Evolutionary conservation across 2,797 vertebrate genomes (phyloP).

Genomic region (Tapera naevia): DNA sequence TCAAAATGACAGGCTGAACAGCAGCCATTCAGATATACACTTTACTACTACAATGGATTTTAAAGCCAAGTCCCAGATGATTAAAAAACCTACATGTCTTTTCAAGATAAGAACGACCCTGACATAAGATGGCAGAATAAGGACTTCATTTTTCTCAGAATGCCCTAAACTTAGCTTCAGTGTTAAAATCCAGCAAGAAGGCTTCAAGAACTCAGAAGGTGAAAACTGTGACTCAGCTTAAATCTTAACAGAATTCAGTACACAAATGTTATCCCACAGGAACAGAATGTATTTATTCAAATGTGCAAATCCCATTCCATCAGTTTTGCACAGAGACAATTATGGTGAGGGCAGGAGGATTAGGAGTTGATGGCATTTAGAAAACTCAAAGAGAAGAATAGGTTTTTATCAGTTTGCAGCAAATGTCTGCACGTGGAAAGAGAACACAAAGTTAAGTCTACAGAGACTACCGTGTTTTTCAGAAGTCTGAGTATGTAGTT

Average conservation of each 20-base stretch:
- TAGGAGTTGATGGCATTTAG: constrained; percentile 2
- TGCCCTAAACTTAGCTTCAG: background rate
- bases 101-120: constrained; percentile 5
- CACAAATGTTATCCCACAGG: background rate
- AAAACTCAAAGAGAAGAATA: background rate
- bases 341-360: background rate
- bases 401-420: constrained; percentile 21
- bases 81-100: constrained; percentile 36
- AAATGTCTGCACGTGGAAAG: constrained; percentile 5
- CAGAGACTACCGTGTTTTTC: background rate
- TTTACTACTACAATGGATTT: background rate
- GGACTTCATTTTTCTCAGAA: background rate
- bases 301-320: background rate
- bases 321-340: background rate
- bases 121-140: background rate
- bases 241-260: background rate
- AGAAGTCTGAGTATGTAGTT: background rate
- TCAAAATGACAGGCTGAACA: background rate
- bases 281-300: constrained; percentile 7
- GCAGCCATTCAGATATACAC: background rate
- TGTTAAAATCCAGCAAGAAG: background rate
- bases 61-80: background rate
- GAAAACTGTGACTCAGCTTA: background rate
- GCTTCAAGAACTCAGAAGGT: background rate
- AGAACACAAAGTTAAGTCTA: background rate